A percentile compares a stretch with the other conserved stretches of the same genome.
Evolutionary conservation across 1,140 invertebrate genomes (phyloP).

Genomic region (Leguminivora glycinivorella): DNA sequence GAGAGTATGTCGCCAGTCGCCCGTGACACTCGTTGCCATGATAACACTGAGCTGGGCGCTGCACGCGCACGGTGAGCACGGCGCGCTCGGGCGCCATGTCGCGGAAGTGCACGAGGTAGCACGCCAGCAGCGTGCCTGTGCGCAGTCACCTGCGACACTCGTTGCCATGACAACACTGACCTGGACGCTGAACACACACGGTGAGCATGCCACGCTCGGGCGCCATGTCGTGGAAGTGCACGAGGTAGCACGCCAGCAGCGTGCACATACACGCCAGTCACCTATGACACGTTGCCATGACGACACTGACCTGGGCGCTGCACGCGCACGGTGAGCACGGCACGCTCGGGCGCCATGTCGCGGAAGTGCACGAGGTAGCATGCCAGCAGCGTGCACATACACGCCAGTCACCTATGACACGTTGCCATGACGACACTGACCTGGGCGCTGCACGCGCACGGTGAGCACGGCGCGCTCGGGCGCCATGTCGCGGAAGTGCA

Average conservation of each 20-base stretch:
- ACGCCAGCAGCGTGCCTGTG: constrained; percentile 85
- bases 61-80: constrained; percentile 80
- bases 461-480: constrained; percentile 83
- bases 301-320: no score
- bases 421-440: constrained; percentile 47
- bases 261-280: constrained; percentile 84
- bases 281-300: no score
- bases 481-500: constrained; percentile 80
- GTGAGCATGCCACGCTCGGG: no score
- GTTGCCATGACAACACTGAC: no score
- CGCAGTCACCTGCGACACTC: constrained; percentile 80
- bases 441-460: constrained; percentile 81
- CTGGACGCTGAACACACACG: no score
- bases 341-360: no score
- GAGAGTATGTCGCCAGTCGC: no score
- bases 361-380: no score
- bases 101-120: constrained; percentile 83
- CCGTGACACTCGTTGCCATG: no score
- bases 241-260: constrained; percentile 85
- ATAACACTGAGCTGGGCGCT: constrained; percentile 78
- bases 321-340: no score
- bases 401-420: constrained; percentile 81
- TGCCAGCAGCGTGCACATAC: constrained; percentile 84
- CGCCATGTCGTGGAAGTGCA: no score
- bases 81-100: constrained; percentile 82